These are phyloP conservation scores for Eublepharis macularius DNA, from an alignment of 2,113 vertebrate genomes.

Conservation along the genomic window DNA sequence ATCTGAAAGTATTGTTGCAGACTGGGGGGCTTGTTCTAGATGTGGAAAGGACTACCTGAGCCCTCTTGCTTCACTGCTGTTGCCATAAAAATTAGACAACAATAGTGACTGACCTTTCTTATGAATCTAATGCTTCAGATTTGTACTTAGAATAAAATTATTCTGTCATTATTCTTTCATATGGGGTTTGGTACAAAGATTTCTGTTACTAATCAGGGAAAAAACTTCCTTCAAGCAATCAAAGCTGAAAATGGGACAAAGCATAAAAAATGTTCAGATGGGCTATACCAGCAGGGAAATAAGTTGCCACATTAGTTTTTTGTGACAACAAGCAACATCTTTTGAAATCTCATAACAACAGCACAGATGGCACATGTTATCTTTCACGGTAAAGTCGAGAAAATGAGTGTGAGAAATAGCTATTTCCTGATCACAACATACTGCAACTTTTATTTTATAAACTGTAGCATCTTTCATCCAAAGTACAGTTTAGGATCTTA, in stretches of 20 bases:
- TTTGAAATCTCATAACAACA: slow-evolving; percentile 10
- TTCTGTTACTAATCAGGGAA: slow-evolving; percentile 3
- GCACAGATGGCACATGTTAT: slow-evolving; percentile 18
- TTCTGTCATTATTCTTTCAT: slow-evolving; percentile 17
- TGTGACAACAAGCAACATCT: slow-evolving; percentile 19
- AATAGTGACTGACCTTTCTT: slow-evolving; percentile 7
- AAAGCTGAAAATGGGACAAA: slow-evolving; percentile 17
- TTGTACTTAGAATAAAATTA: slow-evolving; percentile 19
- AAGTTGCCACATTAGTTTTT: slow-evolving; percentile 16
- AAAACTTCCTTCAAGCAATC: slow-evolving; percentile 20
- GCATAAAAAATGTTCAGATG: not conserved
- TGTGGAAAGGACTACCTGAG: not conserved
- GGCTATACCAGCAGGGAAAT: not conserved
- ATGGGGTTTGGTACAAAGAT: not conserved
- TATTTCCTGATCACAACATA: slow-evolving; percentile 7
- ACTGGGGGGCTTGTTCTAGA: not conserved
- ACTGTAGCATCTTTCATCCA: not conserved
- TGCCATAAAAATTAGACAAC: slow-evolving; percentile 17
- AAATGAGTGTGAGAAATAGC: slow-evolving; percentile 4
- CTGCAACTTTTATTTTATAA: not conserved
- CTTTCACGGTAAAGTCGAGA: slow-evolving; percentile 11
- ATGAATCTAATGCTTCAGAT: slow-evolving; percentile 13
- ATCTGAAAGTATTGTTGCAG: not conserved
- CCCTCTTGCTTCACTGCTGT: not conserved
- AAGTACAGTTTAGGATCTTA: not conserved